Conservation (phyloP, 1,140 invertebrate genomes). For the Drosophila simulans region DNA sequence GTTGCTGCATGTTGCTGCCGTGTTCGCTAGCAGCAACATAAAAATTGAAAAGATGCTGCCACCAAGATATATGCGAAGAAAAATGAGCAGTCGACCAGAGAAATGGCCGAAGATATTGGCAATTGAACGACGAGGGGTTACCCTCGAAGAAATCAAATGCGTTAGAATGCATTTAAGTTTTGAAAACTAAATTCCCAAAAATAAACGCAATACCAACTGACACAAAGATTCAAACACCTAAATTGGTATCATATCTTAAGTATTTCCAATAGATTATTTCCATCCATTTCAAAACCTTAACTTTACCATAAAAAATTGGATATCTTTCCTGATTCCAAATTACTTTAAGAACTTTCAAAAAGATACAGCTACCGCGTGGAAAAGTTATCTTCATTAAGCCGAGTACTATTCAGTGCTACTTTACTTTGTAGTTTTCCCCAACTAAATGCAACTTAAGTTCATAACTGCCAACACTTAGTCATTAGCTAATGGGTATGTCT, state of each 20-base stretch:
- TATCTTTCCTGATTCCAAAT: too few species aligned
- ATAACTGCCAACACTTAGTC: neutral
- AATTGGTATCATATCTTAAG: too few species aligned
- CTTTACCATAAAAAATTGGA: too few species aligned
- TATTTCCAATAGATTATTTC: too few species aligned
- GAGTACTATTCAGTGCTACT: neutral
- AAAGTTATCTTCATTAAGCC: too few species aligned
- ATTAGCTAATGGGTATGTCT: slow-evolving; percentile 26
- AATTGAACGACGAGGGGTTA: slow-evolving; percentile 1
- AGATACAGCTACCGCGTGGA: too few species aligned
- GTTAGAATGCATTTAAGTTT: too few species aligned
- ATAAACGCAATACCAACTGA: too few species aligned
- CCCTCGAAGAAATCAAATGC: neutral
- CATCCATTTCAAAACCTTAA: too few species aligned
- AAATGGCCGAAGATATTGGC: slow-evolving; percentile 6
- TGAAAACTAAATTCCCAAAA: too few species aligned
- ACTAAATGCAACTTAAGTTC: neutral
- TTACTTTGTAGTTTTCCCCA: neutral
- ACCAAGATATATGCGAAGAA: slow-evolving; percentile 57
- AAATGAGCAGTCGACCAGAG: slow-evolving; percentile 26
- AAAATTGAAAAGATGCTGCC: slow-evolving; percentile 79
- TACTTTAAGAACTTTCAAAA: too few species aligned
- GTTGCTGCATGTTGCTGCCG: slow-evolving; percentile 60
- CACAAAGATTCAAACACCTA: too few species aligned
- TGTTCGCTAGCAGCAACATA: slow-evolving; percentile 66